Evolutionary conservation across 2,797 vertebrate species (phyloP).

Genomic region (Halcyon leucocephala): DNA sequence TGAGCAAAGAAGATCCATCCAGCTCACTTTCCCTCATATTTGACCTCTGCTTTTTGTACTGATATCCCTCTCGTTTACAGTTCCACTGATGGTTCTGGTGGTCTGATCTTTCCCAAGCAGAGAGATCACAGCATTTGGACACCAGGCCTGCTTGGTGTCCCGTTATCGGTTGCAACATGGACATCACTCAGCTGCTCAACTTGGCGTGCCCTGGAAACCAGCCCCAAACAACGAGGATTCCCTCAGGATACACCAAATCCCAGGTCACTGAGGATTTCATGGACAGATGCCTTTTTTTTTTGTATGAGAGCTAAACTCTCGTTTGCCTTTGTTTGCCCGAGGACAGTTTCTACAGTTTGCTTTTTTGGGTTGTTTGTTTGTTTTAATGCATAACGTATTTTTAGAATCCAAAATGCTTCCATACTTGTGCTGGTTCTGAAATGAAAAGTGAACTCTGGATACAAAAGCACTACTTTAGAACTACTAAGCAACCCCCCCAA

Average conservation of each 20-base stretch:
- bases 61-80: not conserved
- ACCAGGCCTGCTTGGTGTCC: not conserved
- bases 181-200: slow-evolving; percentile 19
- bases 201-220: not conserved
- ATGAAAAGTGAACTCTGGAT: not conserved
- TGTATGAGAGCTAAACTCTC: slow-evolving; percentile 37
- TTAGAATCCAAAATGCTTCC: not conserved
- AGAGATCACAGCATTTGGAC: not conserved
- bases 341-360: not conserved
- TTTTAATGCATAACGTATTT: not conserved
- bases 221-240: not conserved
- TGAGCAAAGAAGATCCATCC: not conserved
- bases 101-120: not conserved
- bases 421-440: not conserved
- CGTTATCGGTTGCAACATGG: not conserved
- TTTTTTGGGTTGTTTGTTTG: not conserved
- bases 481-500: not conserved
- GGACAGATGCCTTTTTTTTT: not conserved
- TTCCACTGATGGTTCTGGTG: not conserved
- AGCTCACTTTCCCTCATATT: not conserved
- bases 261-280: slow-evolving; percentile 26
- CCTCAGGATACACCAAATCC: slow-evolving; percentile 23
- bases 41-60: not conserved
- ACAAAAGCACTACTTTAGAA: not conserved
- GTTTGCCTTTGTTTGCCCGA: not conserved